These are phyloP conservation scores for Phallusia fumigata DNA, from an alignment of 23 tunicate genomes.

Conservation along the genomic window DNA sequence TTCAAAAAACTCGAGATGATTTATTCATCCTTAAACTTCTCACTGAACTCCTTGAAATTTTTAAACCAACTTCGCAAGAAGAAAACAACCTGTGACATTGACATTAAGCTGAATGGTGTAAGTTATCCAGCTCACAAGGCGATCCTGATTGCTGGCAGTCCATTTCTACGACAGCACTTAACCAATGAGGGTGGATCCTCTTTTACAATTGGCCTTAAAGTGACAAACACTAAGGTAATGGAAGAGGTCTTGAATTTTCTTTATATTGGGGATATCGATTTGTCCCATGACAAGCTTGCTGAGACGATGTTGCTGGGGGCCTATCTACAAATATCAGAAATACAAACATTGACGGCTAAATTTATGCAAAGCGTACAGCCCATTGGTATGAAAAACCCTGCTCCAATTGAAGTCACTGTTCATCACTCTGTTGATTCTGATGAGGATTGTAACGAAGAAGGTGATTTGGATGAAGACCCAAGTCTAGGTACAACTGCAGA, in stretches of 20 bases:
- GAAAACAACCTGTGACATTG: background rate
- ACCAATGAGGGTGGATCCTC: background rate
- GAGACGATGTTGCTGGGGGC: background rate
- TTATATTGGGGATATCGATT: background rate
- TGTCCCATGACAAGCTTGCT: background rate
- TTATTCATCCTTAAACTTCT: background rate
- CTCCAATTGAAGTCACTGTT: background rate
- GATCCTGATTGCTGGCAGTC: background rate
- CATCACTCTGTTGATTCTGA: background rate
- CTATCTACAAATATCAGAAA: background rate
- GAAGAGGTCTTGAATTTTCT: background rate
- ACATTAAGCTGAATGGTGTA: background rate
- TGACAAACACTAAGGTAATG: background rate
- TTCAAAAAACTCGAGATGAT: too few relatives aligned
- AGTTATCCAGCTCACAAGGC: constrained; percentile 7
- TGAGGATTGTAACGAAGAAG: background rate
- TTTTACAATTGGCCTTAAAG: background rate
- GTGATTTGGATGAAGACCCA: background rate
- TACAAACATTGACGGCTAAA: background rate
- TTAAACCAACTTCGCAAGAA: constrained; percentile 3
- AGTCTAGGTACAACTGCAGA: background rate
- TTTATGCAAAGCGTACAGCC: background rate
- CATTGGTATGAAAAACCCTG: background rate
- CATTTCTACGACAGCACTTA: background rate
- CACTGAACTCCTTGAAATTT: background rate